Percentiles rank a stretch among this genome's conserved stretches.
Conservation (phyloP, 2,888 invertebrate species). For the Cyrtodaria siliqua region DNA sequence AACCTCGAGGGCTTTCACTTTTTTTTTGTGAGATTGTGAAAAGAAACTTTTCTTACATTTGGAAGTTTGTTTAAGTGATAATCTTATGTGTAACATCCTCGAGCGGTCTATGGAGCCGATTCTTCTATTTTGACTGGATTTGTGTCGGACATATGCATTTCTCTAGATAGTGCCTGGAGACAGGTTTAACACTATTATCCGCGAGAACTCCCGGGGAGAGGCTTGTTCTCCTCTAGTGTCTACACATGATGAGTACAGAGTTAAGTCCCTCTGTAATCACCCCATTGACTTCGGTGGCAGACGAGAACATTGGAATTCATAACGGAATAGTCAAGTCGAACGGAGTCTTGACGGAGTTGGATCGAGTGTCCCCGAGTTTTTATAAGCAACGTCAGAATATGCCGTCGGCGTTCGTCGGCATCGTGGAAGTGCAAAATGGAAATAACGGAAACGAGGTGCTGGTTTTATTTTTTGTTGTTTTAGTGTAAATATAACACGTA, state of each 20-base stretch:
- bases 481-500: neutral
- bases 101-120: too few relatives aligned
- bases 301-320: conserved; percentile 55
- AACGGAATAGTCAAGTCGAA: conserved; percentile 45
- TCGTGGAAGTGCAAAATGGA: conserved; percentile 60
- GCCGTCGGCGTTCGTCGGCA: conserved; percentile 70
- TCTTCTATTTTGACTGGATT: too few relatives aligned
- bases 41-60: too few relatives aligned
- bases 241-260: conserved; percentile 45
- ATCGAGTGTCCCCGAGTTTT: conserved; percentile 64
- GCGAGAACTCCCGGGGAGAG: neutral
- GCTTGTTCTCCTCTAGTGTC: neutral
- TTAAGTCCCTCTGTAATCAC: conserved; percentile 48
- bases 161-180: too few relatives aligned
- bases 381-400: conserved; percentile 62
- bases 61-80: too few relatives aligned
- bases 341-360: conserved; percentile 59
- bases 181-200: too few relatives aligned
- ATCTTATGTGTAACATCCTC: too few relatives aligned
- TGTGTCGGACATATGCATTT: too few relatives aligned
- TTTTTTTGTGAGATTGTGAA: too few relatives aligned
- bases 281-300: conserved; percentile 43
- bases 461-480: conserved; percentile 17
- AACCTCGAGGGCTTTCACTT: too few relatives aligned
- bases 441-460: conserved; percentile 44